Evolutionary conservation across 2,797 vertebrate genomes (phyloP).

Genomic region (Falco berigora): DNA sequence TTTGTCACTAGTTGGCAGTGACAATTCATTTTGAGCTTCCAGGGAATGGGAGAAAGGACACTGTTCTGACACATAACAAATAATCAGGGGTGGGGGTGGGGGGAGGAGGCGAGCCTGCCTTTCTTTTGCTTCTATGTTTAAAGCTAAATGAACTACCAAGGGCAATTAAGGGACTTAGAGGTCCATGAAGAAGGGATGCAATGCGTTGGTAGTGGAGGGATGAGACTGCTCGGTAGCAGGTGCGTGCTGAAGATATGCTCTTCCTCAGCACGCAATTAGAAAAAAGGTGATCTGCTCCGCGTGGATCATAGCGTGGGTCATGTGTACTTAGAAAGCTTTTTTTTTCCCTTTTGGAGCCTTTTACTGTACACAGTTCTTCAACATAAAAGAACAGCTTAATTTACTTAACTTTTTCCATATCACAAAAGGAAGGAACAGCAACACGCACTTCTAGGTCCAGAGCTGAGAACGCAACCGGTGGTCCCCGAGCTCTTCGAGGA

Average conservation of each 20-base stretch:
- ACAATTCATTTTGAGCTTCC: background rate
- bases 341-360: background rate
- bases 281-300: too few relatives aligned
- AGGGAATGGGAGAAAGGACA: background rate
- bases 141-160: background rate
- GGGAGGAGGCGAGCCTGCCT: background rate
- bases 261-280: background rate
- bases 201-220: rapidly evolving
- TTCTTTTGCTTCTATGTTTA: background rate
- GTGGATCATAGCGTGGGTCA: rapidly evolving
- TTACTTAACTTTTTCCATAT: background rate
- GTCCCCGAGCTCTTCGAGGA: background rate
- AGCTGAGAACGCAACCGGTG: background rate
- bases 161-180: background rate
- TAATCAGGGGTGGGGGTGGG: too few relatives aligned
- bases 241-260: rapidly evolving
- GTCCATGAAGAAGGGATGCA: background rate
- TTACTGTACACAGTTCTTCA: background rate
- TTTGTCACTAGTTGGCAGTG: background rate
- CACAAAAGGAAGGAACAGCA: background rate
- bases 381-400: background rate
- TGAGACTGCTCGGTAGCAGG: background rate
- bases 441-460: background rate
- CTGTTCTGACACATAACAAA: background rate
- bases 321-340: background rate